Conservation (phyloP, 2,797 vertebrate genomes). For the Botia almorhae region DNA sequence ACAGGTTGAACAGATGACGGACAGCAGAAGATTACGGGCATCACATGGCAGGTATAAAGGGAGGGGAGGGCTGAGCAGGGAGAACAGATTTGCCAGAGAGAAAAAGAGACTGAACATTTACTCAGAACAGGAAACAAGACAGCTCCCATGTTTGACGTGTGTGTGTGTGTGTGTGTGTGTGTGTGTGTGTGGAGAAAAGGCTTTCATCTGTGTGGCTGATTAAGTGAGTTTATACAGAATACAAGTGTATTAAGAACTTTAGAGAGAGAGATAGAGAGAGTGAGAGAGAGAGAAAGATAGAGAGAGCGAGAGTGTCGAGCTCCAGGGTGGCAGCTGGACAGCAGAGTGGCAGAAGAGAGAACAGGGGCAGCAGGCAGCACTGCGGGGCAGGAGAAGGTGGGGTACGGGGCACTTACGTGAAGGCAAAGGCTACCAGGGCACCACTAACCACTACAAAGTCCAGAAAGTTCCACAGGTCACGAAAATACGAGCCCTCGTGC, state of each 20-base stretch:
- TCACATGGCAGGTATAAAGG: neutral
- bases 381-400: constrained; percentile 40
- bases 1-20: neutral
- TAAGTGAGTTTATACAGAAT: constrained; percentile 26
- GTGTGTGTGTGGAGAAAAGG: constrained; percentile 1
- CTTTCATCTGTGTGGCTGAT: constrained; percentile 24
- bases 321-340: constrained; percentile 17
- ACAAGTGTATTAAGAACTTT: neutral
- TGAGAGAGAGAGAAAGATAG: neutral
- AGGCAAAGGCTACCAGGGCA: constrained; percentile 94
- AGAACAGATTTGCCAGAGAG: constrained; percentile 22
- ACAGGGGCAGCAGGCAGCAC: constrained; percentile 32
- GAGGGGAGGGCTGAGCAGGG: neutral
- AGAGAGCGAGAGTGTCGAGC: constrained; percentile 1
- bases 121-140: neutral
- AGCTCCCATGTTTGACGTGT: neutral
- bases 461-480: constrained; percentile 96
- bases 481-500: constrained; percentile 93
- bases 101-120: constrained; percentile 6
- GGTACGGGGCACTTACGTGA: constrained; percentile 86
- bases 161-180: neutral
- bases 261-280: too few relatives aligned
- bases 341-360: constrained; percentile 13
- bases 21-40: neutral
- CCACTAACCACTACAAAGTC: constrained; percentile 99